A percentile compares a stretch with the other conserved stretches of the same genome.
phyloP scores from a whole-genome alignment of 2,888 invertebrate genomes.

The Thereva unica region DNA sequence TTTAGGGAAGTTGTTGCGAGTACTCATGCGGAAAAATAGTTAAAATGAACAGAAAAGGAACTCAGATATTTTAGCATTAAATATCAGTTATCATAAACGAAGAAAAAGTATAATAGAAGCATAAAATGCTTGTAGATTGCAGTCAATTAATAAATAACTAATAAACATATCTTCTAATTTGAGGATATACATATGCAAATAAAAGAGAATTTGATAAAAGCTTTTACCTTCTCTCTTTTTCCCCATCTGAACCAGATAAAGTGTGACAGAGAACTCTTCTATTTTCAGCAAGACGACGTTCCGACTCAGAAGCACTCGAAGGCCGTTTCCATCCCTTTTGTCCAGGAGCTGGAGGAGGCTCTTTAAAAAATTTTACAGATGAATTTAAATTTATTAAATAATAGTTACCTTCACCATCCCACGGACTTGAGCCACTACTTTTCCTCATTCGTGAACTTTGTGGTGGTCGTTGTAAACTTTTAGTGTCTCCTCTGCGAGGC shows the following conservation, averaged over 20 bases:
- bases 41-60: no score
- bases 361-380: neutral
- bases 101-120: no score
- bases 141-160: no score
- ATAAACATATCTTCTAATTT: no score
- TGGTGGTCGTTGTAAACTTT: conserved; percentile 54
- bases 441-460: conserved; percentile 50
- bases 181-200: neutral
- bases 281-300: conserved; percentile 57
- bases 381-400: neutral
- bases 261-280: conserved; percentile 51
- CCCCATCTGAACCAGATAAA: conserved; percentile 62
- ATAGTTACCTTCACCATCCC: conserved; percentile 61
- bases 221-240: conserved; percentile 61
- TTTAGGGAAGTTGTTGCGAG: no score
- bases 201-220: conserved; percentile 1
- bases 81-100: no score
- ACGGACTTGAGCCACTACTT: conserved; percentile 60
- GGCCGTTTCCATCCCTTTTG: conserved; percentile 63
- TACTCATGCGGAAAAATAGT: no score
- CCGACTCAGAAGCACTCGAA: conserved; percentile 63
- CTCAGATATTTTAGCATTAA: no score
- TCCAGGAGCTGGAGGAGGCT: conserved; percentile 45
- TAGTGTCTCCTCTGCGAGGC: conserved; percentile 47
- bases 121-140: no score